Evolutionary conservation across 2,797 vertebrate species (phyloP).

Genomic region (Morelia viridis): DNA sequence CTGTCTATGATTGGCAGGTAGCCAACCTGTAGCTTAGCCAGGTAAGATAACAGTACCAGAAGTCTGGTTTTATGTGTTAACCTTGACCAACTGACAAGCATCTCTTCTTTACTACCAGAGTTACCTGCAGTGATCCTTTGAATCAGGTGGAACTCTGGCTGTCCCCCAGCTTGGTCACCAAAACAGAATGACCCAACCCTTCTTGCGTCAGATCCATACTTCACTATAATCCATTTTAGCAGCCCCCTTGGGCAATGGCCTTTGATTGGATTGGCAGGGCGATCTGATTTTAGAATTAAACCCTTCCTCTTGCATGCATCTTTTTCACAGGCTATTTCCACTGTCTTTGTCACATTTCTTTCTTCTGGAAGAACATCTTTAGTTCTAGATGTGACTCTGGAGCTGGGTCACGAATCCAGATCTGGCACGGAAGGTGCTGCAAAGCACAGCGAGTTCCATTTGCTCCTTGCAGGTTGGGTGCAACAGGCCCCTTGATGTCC

Average conservation of each 20-base stretch:
- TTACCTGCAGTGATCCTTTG: neutral
- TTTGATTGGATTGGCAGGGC: fast-evolving
- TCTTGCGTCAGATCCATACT: too few relatives aligned
- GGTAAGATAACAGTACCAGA: neutral
- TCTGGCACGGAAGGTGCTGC: neutral
- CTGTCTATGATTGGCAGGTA: too few relatives aligned
- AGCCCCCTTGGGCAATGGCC: neutral
- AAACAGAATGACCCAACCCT: too few relatives aligned
- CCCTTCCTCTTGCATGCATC: neutral
- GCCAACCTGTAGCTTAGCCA: neutral
- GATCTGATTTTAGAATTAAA: neutral
- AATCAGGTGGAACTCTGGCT: too few relatives aligned
- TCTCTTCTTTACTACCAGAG: neutral
- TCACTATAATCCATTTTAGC: neutral
- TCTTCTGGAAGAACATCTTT: neutral
- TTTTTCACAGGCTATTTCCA: neutral
- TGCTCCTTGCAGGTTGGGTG: neutral
- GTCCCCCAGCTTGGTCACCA: neutral
- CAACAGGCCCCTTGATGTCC: neutral
- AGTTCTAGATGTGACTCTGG: neutral
- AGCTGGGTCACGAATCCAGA: neutral
- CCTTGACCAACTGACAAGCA: neutral
- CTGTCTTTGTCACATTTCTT: neutral
- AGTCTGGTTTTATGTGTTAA: neutral
- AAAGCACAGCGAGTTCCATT: neutral